Percentiles rank a stretch among this genome's conserved stretches.
phyloP scores from a whole-genome alignment of 2,113 vertebrate species.

The Heterochromis multidens region DNA sequence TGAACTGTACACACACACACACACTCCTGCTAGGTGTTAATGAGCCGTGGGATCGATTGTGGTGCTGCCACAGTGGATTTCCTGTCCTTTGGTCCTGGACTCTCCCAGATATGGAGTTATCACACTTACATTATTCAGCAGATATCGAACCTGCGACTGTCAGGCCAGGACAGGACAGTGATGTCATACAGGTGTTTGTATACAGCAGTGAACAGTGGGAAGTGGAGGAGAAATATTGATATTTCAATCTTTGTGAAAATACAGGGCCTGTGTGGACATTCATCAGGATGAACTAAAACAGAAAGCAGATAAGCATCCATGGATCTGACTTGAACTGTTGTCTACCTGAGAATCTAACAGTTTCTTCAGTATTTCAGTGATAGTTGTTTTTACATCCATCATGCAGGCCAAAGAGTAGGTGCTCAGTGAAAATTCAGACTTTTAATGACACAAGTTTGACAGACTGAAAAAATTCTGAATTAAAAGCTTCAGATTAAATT shows the following conservation, averaged over 20 bases:
- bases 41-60: not conserved
- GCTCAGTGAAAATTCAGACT: no score
- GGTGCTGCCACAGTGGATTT: not conserved
- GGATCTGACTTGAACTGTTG: no score
- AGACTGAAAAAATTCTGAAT: not conserved
- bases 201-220: not conserved
- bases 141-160: not conserved
- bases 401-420: not conserved
- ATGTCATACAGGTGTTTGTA: not conserved
- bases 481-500: no score
- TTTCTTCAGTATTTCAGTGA: not conserved
- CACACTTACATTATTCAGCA: not conserved
- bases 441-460: no score
- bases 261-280: no score
- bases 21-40: not conserved
- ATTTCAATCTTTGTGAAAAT: no score
- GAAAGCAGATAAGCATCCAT: no score
- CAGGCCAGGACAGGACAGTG: not conserved
- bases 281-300: no score
- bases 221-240: not conserved
- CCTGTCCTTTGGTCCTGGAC: not conserved
- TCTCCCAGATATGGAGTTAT: not conserved
- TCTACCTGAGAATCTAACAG: not conserved
- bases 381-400: accelerated
- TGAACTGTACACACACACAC: not conserved